Evolutionary conservation across 2,797 vertebrate species (phyloP), one percentile per base, ranked within the genome.

Genomic region (Esox masquinongy): DNA sequence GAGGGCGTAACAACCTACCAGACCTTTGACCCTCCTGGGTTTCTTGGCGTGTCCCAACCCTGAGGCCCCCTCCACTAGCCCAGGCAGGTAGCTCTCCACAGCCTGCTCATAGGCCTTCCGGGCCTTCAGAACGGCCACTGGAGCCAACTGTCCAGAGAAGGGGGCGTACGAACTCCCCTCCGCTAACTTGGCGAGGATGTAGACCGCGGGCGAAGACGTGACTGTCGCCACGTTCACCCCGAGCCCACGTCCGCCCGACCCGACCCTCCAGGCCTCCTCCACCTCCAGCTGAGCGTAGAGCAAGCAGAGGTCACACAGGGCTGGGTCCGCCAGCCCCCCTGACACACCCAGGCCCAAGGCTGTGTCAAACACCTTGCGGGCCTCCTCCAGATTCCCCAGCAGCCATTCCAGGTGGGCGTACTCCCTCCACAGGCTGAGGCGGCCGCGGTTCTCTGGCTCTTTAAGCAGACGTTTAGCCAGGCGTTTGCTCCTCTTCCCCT

Each of bases 371-470:
- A 99, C 96, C 82, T 96, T 97, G 49, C 96, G 93, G 68, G 96
- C 94, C 51, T 99, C 97, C 0, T 97, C 96, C 0, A 79, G 80
- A 85, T 98, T 98, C 7, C 95, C 96, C 34, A 99, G 94, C 64
- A 98, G 76, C 98, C 97, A 99, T 78, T 99, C 98, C 36, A 99
- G 84, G 79, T 97, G 94, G 17, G 94, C 97, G 2, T 96, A 99
- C 71, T 97, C 94, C 75, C 91, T 93, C 97, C 98, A 99, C 43
- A 99, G 92, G 50, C 90, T 90, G 80, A 98, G 78, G 0, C 93
- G 86, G 2, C 94, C 96, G 75, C 97, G 91, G 90, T 96, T 98
- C 29, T 96, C 95, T 0, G 94, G 84, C 83, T 96, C 95, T 87
- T 99, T 98, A n/a, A 99, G 97, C 59, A 99, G 94, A n/a, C 88